phyloP scores from a whole-genome alignment of 2,888 invertebrate genomes.

The Muscina levida region DNA sequence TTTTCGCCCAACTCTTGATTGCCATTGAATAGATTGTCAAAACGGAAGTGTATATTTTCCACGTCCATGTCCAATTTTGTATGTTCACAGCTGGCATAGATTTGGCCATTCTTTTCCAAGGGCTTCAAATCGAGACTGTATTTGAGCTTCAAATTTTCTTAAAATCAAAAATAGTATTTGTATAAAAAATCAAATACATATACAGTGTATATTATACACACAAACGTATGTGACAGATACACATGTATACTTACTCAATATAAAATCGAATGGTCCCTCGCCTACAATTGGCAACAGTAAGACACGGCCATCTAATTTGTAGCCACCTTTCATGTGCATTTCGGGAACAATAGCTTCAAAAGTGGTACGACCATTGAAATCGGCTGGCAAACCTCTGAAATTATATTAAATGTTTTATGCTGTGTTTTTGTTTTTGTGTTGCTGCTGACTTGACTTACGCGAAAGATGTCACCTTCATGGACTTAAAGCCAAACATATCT shows the following conservation, averaged over 20 bases:
- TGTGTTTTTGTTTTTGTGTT: too few species aligned
- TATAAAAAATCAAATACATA: slow-evolving; percentile 69
- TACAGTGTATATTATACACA: too few species aligned
- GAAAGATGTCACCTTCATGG: slow-evolving; percentile 63
- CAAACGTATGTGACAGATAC: too few species aligned
- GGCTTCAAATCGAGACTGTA: slow-evolving; percentile 49
- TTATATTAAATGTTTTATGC: background rate
- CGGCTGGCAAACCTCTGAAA: background rate
- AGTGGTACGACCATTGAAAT: slow-evolving; percentile 67
- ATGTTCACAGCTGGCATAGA: slow-evolving; percentile 56
- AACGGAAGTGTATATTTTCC: slow-evolving; percentile 67
- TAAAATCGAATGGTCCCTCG: slow-evolving; percentile 76
- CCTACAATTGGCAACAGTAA: slow-evolving; percentile 80
- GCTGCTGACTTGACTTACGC: too few species aligned
- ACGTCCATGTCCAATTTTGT: slow-evolving; percentile 57
- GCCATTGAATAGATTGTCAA: slow-evolving; percentile 79
- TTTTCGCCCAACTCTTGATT: slow-evolving; percentile 79
- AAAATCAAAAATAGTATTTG: slow-evolving; percentile 73
- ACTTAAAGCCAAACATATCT: slow-evolving; percentile 72
- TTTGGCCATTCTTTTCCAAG: slow-evolving; percentile 54
- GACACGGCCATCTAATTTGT: slow-evolving; percentile 79
- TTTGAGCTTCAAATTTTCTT: slow-evolving; percentile 45
- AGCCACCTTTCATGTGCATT: slow-evolving; percentile 73
- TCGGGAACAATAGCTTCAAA: slow-evolving; percentile 69
- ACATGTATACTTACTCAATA: slow-evolving; percentile 63